Conservation (phyloP, 2,113 vertebrate species). For the Peromyscus leucopus region DNA sequence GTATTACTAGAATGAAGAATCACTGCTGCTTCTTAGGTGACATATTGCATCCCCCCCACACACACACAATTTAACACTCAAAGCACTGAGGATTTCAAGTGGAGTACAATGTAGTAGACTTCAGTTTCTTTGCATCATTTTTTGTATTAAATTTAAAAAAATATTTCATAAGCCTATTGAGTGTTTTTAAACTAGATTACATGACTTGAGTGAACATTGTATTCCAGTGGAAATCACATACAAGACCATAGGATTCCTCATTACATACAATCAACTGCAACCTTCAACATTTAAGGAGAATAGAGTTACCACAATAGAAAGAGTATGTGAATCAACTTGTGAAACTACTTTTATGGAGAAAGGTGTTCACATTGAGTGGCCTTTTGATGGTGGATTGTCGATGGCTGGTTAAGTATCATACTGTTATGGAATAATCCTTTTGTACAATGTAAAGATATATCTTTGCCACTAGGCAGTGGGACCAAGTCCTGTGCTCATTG, state of each 20-base stretch:
- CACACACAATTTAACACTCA: neutral
- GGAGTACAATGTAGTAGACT: neutral
- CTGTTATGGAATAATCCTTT: constrained; percentile 65
- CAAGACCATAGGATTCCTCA: neutral
- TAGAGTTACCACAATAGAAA: constrained; percentile 95
- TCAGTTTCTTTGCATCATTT: neutral
- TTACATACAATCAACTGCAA: neutral
- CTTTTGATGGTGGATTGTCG: constrained; percentile 98
- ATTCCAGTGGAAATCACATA: neutral
- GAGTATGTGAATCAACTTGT: constrained; percentile 98
- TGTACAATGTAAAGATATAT: too few species aligned
- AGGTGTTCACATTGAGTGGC: constrained; percentile 95
- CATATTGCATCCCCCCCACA: neutral
- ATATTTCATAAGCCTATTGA: neutral
- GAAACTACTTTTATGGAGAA: constrained; percentile 96
- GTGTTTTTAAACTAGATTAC: neutral
- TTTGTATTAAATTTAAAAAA: neutral
- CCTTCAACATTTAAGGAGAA: constrained; percentile 92
- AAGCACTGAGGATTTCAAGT: neutral
- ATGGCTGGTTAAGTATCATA: constrained; percentile 98
- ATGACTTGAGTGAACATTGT: neutral
- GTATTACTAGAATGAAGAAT: neutral
- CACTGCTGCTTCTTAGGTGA: neutral
- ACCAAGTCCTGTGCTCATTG: too few species aligned
- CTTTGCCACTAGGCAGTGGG: too few species aligned